Evolutionary conservation across 2,888 invertebrate genomes (phyloP).

Genomic region (Leptinotarsa juncta): DNA sequence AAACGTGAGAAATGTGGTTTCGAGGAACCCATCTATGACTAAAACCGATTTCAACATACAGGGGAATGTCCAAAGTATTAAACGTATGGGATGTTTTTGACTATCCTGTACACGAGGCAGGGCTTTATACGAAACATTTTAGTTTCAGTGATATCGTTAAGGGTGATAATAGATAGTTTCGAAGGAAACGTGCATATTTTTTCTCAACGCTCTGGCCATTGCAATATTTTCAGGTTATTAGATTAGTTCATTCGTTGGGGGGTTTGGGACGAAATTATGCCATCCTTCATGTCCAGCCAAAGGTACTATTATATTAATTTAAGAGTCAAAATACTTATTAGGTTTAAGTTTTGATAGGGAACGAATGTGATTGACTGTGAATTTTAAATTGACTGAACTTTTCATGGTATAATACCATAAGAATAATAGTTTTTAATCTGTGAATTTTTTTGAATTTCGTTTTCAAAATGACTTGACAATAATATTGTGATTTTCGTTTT

Average conservation of each 20-base stretch:
- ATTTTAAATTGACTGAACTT: slow-evolving; percentile 15
- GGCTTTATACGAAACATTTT: neutral
- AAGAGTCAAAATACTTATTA: slow-evolving; percentile 9
- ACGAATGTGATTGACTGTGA: neutral
- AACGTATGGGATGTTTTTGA: neutral
- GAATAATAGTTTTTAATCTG: slow-evolving; percentile 3
- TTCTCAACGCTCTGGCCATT: neutral
- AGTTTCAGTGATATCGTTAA: slow-evolving; percentile 9
- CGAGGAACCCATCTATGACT: slow-evolving; percentile 34
- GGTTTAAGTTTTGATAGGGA: neutral
- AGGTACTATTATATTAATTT: neutral
- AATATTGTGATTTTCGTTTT: slow-evolving; percentile 8
- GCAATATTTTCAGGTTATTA: neutral
- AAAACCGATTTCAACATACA: neutral
- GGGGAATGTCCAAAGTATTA: neutral
- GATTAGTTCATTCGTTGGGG: neutral
- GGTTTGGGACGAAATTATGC: neutral
- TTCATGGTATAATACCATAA: neutral
- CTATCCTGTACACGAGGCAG: slow-evolving; percentile 1
- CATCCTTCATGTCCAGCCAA: neutral
- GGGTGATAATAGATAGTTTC: slow-evolving; percentile 6
- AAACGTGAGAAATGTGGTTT: slow-evolving; percentile 35
- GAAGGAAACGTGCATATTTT: neutral
- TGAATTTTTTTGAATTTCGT: slow-evolving; percentile 14
- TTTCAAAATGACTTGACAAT: slow-evolving; percentile 13